Base-by-base conservation (phyloP, 1,140 invertebrate species). In the Drosophila ironensis region DNA sequence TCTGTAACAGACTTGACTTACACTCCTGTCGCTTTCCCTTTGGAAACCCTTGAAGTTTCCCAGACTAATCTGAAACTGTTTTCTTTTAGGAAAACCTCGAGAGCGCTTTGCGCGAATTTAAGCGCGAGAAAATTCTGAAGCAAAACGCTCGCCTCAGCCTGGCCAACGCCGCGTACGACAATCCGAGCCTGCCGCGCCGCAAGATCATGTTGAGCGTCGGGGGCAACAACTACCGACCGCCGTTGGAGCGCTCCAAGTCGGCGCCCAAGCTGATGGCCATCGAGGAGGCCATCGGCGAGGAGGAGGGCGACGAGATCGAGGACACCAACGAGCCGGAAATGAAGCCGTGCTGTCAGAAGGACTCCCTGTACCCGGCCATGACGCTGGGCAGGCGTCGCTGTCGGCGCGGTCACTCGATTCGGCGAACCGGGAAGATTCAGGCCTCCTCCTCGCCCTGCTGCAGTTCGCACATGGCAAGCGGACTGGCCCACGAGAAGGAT, bases 201-300 rank as follows among this genome's bases (percentile, higher is more conserved):
- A 96, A 96, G 88, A 94, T 96, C 22, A 91, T 96, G 8, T 90
- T 96, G 1, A 95, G 94, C 63, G 95, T 95, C 0, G 95, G 95
- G 1, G 93, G 94, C 0, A 94, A 94, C 59, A 97, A 96, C 76
- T 96, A 96, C 84, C 91, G 97, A 57, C 98, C 98, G 2, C 98
- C 98, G 0, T 88, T 99, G 40, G 97, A 98, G 88, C 93, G 97
- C 57, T 98, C 97, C 0, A 98, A 98, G 89, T 97, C 96, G 27
- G 98, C 98, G 4, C 98, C 98, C 0, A 98, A 98, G 88, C 91
- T 99, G 2, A 96, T 95, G 48, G 94, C 96, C 17, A 99, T 99
- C 63, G 96, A 98, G 86, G 98, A 99, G 90, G 95, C 95, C 53
- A 93, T 94, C 9, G 97, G 96, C 47, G 95, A 96, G 82, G 95